Evolutionary conservation across 2,888 invertebrate genomes (phyloP).

Genomic region (Loripinus fragilis): DNA sequence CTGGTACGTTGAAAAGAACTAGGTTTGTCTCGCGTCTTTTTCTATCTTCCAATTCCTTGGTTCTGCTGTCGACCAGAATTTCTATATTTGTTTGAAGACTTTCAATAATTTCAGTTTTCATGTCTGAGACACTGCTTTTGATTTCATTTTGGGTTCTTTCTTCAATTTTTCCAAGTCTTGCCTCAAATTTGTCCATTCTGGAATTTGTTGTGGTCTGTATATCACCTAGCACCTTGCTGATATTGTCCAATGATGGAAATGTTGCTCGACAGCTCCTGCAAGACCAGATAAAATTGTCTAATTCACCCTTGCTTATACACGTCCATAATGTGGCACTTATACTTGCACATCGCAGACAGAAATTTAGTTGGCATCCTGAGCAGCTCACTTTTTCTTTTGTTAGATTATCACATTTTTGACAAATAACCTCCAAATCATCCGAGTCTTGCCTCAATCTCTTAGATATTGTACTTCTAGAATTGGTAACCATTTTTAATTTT

Average conservation of each 20-base stretch:
- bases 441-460: too few species aligned
- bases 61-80: not conserved
- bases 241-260: not conserved
- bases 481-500: too few species aligned
- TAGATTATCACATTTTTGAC: too few species aligned
- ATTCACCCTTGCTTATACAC: not conserved
- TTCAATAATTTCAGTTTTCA: conserved; percentile 12
- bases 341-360: not conserved
- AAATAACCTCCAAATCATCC: too few species aligned
- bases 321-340: not conserved
- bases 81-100: not conserved
- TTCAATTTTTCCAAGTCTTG: not conserved
- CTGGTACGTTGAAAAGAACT: not conserved
- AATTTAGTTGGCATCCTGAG: conserved; percentile 3
- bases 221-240: not conserved
- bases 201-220: not conserved
- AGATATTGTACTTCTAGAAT: too few species aligned
- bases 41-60: not conserved
- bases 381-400: too few species aligned
- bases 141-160: not conserved
- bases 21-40: conserved; percentile 2
- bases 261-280: not conserved
- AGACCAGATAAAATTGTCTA: conserved; percentile 4
- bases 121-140: not conserved
- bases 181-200: not conserved